Evolutionary conservation across 2,888 invertebrate genomes (phyloP).

Genomic region (Pachliopta kotzebuea): DNA sequence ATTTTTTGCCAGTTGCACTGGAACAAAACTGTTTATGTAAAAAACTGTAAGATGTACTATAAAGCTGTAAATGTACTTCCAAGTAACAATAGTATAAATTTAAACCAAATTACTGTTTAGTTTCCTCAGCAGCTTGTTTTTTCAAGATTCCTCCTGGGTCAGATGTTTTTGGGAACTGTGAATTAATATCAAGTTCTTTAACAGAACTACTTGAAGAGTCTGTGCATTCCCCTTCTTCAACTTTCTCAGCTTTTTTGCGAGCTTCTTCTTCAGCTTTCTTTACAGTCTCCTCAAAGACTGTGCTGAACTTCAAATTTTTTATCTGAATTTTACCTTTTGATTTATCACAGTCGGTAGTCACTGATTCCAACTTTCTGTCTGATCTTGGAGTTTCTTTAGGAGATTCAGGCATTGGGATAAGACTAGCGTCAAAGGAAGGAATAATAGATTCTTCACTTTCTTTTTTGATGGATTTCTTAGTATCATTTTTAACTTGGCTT

Average conservation of each 20-base stretch:
- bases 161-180: constrained; percentile 70
- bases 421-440: constrained; percentile 53
- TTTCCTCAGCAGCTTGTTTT: constrained; percentile 72
- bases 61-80: neutral
- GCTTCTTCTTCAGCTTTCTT: constrained; percentile 83
- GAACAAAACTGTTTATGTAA: neutral
- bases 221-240: constrained; percentile 83
- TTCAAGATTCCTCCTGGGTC: constrained; percentile 73
- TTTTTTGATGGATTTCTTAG: constrained; percentile 40
- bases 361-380: constrained; percentile 51
- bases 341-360: constrained; percentile 58
- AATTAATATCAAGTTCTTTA: constrained; percentile 58
- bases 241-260: constrained; percentile 79
- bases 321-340: constrained; percentile 82
- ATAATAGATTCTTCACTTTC: constrained; percentile 39
- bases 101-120: constrained; percentile 66
- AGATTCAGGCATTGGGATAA: constrained; percentile 67
- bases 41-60: neutral
- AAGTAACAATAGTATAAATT: neutral
- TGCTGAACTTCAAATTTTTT: constrained; percentile 84
- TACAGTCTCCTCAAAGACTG: constrained; percentile 83
- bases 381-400: constrained; percentile 54
- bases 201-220: constrained; percentile 65
- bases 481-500: constrained; percentile 32
- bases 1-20: neutral